Percentiles rank a stretch among this genome's conserved stretches.
phyloP scores from a whole-genome alignment of 1,140 invertebrate genomes.

The Sinella curviseta region DNA sequence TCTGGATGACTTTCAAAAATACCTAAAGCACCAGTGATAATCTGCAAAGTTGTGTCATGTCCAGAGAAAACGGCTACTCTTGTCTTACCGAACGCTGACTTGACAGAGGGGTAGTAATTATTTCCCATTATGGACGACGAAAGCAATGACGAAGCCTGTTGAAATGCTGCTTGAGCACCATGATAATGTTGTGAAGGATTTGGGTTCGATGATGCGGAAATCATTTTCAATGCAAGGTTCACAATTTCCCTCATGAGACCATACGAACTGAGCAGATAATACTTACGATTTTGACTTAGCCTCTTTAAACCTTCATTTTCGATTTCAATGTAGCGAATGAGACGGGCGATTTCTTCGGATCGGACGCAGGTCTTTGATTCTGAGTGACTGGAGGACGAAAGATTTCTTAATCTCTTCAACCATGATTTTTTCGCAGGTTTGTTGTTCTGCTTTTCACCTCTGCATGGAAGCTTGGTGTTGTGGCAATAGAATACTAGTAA shows the following conservation, averaged over 20 bases:
- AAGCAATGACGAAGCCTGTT: constrained; percentile 16
- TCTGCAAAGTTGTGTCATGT: constrained; percentile 85
- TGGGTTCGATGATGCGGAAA: constrained; percentile 10
- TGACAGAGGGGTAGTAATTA: not conserved
- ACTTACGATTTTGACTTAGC: constrained; percentile 42
- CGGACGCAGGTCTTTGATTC: constrained; percentile 49
- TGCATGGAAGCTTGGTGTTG: constrained; percentile 72
- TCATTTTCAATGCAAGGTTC: constrained; percentile 46
- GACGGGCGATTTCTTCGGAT: constrained; percentile 50
- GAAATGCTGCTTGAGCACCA: constrained; percentile 20
- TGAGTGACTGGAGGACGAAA: constrained; percentile 8
- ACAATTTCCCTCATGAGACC: constrained; percentile 55
- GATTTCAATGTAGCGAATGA: constrained; percentile 53
- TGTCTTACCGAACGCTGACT: not conserved
- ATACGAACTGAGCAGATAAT: constrained; percentile 52
- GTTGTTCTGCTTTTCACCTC: constrained; percentile 27
- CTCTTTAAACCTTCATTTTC: constrained; percentile 50
- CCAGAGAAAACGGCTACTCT: constrained; percentile 85
- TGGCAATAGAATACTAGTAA: constrained; percentile 82
- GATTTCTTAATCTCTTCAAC: constrained; percentile 9
- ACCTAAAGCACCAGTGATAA: constrained; percentile 75
- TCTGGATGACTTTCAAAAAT: constrained; percentile 60
- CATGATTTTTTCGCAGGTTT: not conserved
- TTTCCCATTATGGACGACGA: constrained; percentile 19
- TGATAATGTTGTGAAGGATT: constrained; percentile 22